These are phyloP conservation scores for Cyanistes caeruleus DNA, from an alignment of 2,113 vertebrate genomes.

Conservation along the genomic window DNA sequence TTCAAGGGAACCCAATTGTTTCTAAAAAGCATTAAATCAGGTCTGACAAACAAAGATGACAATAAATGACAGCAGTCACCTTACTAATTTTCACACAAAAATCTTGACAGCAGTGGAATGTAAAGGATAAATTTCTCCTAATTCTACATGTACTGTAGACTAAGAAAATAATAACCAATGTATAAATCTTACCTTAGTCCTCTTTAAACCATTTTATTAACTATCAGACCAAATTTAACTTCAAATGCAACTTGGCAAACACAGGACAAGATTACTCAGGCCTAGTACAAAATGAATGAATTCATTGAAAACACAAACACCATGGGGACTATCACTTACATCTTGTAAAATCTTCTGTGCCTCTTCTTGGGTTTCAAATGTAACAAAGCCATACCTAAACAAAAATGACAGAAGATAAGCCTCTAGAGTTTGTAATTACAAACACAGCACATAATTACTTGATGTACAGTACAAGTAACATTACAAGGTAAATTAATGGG, in stretches of 20 bases:
- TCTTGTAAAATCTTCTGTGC: slow-evolving; percentile 85
- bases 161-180: background rate
- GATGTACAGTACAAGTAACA: background rate
- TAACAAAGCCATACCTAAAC: slow-evolving; percentile 88
- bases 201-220: background rate
- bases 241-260: background rate
- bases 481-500: background rate
- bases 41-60: background rate
- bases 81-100: background rate
- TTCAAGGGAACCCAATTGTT: background rate
- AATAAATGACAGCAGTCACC: background rate
- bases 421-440: background rate
- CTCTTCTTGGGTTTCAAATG: slow-evolving; percentile 87
- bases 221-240: background rate
- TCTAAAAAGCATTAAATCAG: background rate
- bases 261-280: background rate
- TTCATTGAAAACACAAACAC: background rate
- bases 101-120: background rate
- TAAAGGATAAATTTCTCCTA: background rate
- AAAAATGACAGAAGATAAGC: slow-evolving; percentile 1
- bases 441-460: background rate
- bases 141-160: accelerated
- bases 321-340: slow-evolving; percentile 66
- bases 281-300: background rate
- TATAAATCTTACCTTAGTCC: background rate